Percentiles rank a stretch among this genome's conserved stretches.
Conservation (phyloP, 1,140 invertebrate species). For the Venustaconcha ellipsiformis region DNA sequence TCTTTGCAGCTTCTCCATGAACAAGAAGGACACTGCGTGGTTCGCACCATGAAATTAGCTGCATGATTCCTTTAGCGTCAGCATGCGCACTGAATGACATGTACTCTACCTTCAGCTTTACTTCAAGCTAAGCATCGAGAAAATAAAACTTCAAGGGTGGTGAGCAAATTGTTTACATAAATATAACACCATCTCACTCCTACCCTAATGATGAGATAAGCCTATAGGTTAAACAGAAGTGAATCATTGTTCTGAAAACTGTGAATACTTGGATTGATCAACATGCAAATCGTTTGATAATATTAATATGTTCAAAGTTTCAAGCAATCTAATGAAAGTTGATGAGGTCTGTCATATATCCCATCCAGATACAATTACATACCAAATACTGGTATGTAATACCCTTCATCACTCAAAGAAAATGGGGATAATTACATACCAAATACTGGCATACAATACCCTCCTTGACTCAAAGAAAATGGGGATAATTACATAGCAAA, state of each 20-base stretch:
- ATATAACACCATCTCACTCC: no score
- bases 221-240: slow-evolving; percentile 1
- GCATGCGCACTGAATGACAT: slow-evolving; percentile 99
- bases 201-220: slow-evolving; percentile 1
- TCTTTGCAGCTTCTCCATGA: slow-evolving; percentile 88
- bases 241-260: neutral
- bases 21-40: slow-evolving; percentile 98
- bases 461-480: no score
- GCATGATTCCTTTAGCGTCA: slow-evolving; percentile 99
- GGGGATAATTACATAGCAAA: no score
- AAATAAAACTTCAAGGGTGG: no score
- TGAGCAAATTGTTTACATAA: no score
- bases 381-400: no score
- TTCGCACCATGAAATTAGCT: slow-evolving; percentile 97
- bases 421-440: no score
- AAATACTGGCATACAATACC: no score
- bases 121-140: slow-evolving; percentile 78
- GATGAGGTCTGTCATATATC: neutral
- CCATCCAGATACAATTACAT: no score
- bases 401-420: no score
- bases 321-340: neutral
- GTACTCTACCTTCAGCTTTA: slow-evolving; percentile 98
- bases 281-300: neutral
- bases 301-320: slow-evolving; percentile 1
- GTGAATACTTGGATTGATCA: neutral